Base-by-base conservation (phyloP, 2,113 vertebrate species). In the Candoia aspera region DNA sequence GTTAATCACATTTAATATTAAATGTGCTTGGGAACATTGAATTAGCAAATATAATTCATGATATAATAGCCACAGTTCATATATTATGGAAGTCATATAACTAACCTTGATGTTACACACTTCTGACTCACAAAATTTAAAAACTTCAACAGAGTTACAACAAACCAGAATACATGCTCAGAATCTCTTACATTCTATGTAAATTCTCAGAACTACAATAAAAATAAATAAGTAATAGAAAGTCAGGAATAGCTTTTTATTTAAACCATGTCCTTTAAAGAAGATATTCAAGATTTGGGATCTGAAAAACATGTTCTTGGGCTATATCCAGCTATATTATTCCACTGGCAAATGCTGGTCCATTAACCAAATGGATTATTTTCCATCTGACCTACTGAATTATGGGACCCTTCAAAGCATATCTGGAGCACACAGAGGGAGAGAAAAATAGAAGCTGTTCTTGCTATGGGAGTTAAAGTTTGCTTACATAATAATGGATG, bases 121-220 rank as follows among this genome's bases (percentile, higher is more conserved):
- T 89, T 85, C 13, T 89, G 59, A 89, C 58, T 89, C n/a, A 42
- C 33, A 49, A 58, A 84, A 55, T 60, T 84, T 89, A 85, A 60
- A 60, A 85, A 59, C 73, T 83, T 42, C 46, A 54, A 24, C 23
- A 37, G n/a, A 83, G 11, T 9, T 89, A 83, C 87, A 92, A 64
- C 8, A 89, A 79, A 79, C 19, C 33, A 42, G 42, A 79, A 79
- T 79, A 79, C 37, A n/a, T n/a, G n/a, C n/a, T n/a, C n/a, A n/a
- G n/a, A n/a, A n/a, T n/a, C n/a, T n/a, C n/a, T n/a, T n/a, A n/a
- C n/a, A 79, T 79, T 79, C 42, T 79, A 23, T 8, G 3, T 21
- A 37, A 21, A 49, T 42, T 33, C 33, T 62, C 15, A 60, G 24
- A n/a, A 64, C 24, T 3, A 29, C 23, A 37, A 64, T 86, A 46